phyloP scores from a whole-genome alignment of 1,140 invertebrate species.

The Drosophila nigromelanica region DNA sequence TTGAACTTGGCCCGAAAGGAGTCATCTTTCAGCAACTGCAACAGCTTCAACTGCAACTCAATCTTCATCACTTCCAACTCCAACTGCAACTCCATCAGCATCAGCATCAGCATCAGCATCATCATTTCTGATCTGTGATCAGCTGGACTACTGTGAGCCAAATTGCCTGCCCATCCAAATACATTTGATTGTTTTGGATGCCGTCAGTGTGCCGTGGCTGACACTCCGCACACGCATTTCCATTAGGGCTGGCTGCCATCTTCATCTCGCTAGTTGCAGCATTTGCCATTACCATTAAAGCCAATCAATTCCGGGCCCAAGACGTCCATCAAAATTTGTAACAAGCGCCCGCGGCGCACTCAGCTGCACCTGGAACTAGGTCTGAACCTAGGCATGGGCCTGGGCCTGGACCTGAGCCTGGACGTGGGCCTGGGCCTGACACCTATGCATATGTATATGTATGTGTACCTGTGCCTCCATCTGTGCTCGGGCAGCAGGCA shows the following conservation, averaged over 20 bases:
- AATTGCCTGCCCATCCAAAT: constrained; percentile 39
- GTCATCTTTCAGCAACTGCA: background rate
- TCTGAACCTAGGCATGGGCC: constrained; percentile 4
- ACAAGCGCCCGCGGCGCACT: constrained; percentile 72
- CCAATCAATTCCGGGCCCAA: constrained; percentile 74
- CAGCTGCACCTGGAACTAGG: constrained; percentile 11
- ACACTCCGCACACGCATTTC: constrained; percentile 22
- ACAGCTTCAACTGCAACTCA: background rate
- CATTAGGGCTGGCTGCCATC: constrained; percentile 37
- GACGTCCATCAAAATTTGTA: constrained; percentile 78
- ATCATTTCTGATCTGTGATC: constrained; percentile 2
- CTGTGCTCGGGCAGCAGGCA: constrained; percentile 7
- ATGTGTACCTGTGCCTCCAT: background rate
- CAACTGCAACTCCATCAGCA: background rate
- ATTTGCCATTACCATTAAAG: constrained; percentile 76
- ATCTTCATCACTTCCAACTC: constrained; percentile 10
- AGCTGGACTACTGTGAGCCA: constrained; percentile 35
- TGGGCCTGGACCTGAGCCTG: no score
- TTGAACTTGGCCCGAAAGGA: constrained; percentile 38
- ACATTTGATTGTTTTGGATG: constrained; percentile 26
- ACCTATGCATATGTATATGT: background rate
- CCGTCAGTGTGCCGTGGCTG: constrained; percentile 20
- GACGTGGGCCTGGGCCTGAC: background rate
- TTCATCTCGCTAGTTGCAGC: constrained; percentile 33
- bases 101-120: background rate